A percentile compares a stretch with the other conserved stretches of the same genome.
Evolutionary conservation across 2,888 invertebrate species (phyloP).

Genomic region (Cheilosia pagana): DNA sequence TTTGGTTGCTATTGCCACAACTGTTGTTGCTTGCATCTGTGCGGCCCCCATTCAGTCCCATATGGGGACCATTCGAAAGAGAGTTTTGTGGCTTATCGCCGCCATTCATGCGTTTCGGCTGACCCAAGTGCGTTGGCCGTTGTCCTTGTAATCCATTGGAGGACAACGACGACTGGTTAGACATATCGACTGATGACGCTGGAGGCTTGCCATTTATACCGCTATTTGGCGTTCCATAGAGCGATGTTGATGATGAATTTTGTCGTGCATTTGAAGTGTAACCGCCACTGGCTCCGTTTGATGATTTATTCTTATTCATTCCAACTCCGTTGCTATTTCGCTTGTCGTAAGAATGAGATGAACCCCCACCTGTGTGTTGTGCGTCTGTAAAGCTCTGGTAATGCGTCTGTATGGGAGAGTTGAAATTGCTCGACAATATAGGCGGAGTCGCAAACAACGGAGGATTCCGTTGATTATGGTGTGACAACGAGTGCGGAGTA

Average conservation of each 20-base stretch:
- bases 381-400: slow-evolving; percentile 71
- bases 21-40: slow-evolving; percentile 63
- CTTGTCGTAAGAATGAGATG: slow-evolving; percentile 65
- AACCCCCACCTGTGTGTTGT: slow-evolving; percentile 51
- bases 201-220: slow-evolving; percentile 78
- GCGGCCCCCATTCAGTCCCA: slow-evolving; percentile 56
- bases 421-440: slow-evolving; percentile 79
- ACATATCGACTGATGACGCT: slow-evolving; percentile 71
- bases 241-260: slow-evolving; percentile 59
- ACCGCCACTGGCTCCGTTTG: slow-evolving; percentile 59
- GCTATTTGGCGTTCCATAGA: slow-evolving; percentile 56
- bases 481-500: slow-evolving; percentile 80
- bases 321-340: slow-evolving; percentile 68
- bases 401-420: slow-evolving; percentile 77
- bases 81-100: slow-evolving; percentile 61
- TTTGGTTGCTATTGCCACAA: slow-evolving; percentile 51
- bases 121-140: slow-evolving; percentile 59
- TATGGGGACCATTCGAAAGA: slow-evolving; percentile 57
- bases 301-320: slow-evolving; percentile 72
- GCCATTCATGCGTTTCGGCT: slow-evolving; percentile 60
- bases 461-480: slow-evolving; percentile 79
- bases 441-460: slow-evolving; percentile 83
- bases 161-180: slow-evolving; percentile 53
- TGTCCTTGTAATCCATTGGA: slow-evolving; percentile 64
- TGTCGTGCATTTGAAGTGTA: slow-evolving; percentile 59